Percentiles rank a stretch among this genome's conserved stretches.
These are phyloP conservation scores for Sebastes iracundus DNA, from an alignment of 2,797 vertebrate genomes.

Conservation along the genomic window DNA sequence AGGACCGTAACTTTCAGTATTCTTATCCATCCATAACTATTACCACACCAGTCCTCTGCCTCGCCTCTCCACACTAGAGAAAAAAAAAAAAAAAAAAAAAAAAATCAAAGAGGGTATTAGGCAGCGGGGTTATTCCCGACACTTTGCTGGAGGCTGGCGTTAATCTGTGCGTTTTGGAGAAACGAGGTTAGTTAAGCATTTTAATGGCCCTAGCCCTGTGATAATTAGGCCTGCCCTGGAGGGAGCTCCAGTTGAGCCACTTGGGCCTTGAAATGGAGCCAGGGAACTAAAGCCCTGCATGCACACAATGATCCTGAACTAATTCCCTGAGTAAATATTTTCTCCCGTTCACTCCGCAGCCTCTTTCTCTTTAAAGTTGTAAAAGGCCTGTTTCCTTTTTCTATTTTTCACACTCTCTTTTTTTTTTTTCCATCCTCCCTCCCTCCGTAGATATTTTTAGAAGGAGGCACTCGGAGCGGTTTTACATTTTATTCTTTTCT, in stretches of 20 bases:
- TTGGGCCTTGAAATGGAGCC: slow-evolving; percentile 99
- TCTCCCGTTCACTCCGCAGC: slow-evolving; percentile 94
- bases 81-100: slow-evolving; percentile 79
- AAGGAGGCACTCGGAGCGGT: slow-evolving; percentile 49
- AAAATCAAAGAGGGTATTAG: slow-evolving; percentile 96
- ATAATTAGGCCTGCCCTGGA: slow-evolving; percentile 99
- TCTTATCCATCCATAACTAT: slow-evolving; percentile 63
- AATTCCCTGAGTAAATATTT: slow-evolving; percentile 99
- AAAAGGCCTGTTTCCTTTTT: slow-evolving; percentile 78
- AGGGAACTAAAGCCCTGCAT: slow-evolving; percentile 91
- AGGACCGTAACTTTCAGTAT: slow-evolving; percentile 50
- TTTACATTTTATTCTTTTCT: slow-evolving; percentile 48
- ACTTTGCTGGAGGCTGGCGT: slow-evolving; percentile 92
- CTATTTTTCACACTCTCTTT: slow-evolving; percentile 35
- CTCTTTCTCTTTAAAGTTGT: slow-evolving; percentile 94
- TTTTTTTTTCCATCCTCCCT: slow-evolving; percentile 34
- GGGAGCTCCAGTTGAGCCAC: slow-evolving; percentile 94
- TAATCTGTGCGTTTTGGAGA: slow-evolving; percentile 98
- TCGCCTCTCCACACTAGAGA: slow-evolving; percentile 70
- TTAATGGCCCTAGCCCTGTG: slow-evolving; percentile 99
- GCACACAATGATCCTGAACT: slow-evolving; percentile 98
- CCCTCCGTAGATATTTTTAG: slow-evolving; percentile 72
- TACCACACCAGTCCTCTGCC: slow-evolving; percentile 67
- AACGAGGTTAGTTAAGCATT: slow-evolving; percentile 98
- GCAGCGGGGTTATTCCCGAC: slow-evolving; percentile 92